Percentiles rank a stretch among this genome's conserved stretches.
These are phyloP conservation scores for Pollenia angustigena DNA, from an alignment of 2,888 invertebrate genomes.

Conservation along the genomic window DNA sequence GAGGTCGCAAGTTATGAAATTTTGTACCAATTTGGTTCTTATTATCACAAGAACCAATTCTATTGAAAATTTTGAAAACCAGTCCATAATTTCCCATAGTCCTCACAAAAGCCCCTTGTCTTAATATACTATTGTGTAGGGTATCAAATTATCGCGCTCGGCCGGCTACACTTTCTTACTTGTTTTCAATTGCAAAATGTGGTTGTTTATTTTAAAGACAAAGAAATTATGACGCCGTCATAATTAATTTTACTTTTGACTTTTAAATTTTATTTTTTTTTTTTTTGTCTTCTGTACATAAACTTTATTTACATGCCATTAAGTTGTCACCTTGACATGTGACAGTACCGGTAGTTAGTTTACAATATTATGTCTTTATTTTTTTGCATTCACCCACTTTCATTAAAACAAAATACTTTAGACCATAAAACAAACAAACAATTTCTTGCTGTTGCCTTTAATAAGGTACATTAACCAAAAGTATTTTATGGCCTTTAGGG, in stretches of 20 bases:
- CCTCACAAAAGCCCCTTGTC: too few species aligned
- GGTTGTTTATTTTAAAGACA: too few species aligned
- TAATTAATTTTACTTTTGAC: conserved; percentile 47
- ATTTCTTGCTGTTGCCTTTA: conserved; percentile 3
- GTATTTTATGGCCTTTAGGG: conserved; percentile 10
- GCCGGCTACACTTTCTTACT: too few species aligned
- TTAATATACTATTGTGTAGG: too few species aligned
- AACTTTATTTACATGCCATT: conserved; percentile 59
- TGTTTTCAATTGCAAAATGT: too few species aligned
- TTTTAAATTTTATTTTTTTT: background rate
- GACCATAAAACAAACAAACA: background rate
- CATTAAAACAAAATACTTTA: conserved; percentile 27
- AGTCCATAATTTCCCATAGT: too few species aligned
- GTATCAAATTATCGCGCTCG: too few species aligned
- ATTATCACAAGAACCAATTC: too few species aligned
- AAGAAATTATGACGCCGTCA: conserved; percentile 9
- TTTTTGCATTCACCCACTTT: conserved; percentile 60
- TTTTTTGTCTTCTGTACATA: background rate
- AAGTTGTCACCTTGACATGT: conserved; percentile 66
- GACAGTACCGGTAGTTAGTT: conserved; percentile 50
- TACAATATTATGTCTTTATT: conserved; percentile 13
- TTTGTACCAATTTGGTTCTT: too few species aligned
- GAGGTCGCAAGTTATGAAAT: too few species aligned
- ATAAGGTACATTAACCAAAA: background rate
- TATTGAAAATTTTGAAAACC: too few species aligned